These are phyloP conservation scores for Carassius gibelio DNA, from an alignment of 2,113 vertebrate species.

Conservation along the genomic window DNA sequence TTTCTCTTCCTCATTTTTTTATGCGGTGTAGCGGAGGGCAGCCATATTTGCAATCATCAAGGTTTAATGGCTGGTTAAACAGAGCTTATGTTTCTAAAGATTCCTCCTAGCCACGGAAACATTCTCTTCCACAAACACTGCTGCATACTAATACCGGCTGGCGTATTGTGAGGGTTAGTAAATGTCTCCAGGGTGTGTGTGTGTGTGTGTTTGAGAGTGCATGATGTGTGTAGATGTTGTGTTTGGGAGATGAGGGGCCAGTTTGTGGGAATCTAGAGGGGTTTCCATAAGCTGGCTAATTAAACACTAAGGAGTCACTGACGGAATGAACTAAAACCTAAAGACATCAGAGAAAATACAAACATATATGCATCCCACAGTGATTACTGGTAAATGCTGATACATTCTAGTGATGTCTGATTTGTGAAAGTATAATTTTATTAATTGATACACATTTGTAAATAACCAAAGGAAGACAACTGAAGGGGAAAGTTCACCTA, in stretches of 20 bases:
- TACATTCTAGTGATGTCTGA: neutral
- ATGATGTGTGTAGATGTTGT: neutral
- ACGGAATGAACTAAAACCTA: constrained; percentile 14
- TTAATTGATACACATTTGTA: neutral
- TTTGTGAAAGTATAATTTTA: neutral
- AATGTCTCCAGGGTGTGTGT: constrained; percentile 30
- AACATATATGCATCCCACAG: neutral
- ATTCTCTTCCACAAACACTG: constrained; percentile 3
- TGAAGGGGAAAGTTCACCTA: neutral
- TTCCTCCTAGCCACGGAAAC: constrained; percentile 47
- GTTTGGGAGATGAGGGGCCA: constrained; percentile 10
- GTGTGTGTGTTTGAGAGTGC: constrained; percentile 18
- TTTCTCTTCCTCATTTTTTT: constrained; percentile 2
- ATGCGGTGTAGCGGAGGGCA: constrained; percentile 3
- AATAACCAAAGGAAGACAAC: neutral
- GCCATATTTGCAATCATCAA: constrained; percentile 47
- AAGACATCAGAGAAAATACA: constrained; percentile 27
- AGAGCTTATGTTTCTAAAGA: constrained; percentile 56
- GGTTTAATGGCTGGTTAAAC: constrained; percentile 56
- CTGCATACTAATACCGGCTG: constrained; percentile 16
- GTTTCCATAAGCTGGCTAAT: constrained; percentile 53
- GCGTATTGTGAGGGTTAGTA: constrained; percentile 12
- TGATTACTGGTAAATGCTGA: neutral
- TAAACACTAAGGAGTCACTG: constrained; percentile 56
- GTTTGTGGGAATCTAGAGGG: constrained; percentile 40